A percentile compares a stretch with the other conserved stretches of the same genome.
Evolutionary conservation across 2,888 invertebrate genomes (phyloP).

Genomic region (Diaphora mendica): DNA sequence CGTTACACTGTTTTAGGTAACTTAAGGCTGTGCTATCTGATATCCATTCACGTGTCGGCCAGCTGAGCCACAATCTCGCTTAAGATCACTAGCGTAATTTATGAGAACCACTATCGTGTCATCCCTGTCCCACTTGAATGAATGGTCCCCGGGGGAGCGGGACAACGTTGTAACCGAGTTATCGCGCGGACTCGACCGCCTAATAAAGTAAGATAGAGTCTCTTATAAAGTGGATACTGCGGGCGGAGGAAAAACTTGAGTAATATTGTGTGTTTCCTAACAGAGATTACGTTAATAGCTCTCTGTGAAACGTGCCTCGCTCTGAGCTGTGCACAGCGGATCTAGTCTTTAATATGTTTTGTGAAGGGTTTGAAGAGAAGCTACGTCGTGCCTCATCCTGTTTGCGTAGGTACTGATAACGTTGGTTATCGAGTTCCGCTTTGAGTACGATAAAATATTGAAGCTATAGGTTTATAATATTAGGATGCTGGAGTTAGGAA

Average conservation of each 20-base stretch:
- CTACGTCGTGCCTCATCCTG: background rate
- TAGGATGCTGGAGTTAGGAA: background rate
- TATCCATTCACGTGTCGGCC: slow-evolving; percentile 2
- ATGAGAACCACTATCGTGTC: slow-evolving; percentile 35
- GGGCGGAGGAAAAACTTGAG: slow-evolving; percentile 44
- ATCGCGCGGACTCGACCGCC: slow-evolving; percentile 34
- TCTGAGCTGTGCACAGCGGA: slow-evolving; percentile 19
- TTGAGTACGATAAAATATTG: background rate
- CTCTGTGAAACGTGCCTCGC: slow-evolving; percentile 25
- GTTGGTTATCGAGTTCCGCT: background rate
- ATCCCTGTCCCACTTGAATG: slow-evolving; percentile 34
- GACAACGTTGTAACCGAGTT: slow-evolving; percentile 32
- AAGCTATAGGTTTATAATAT: background rate
- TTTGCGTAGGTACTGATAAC: background rate
- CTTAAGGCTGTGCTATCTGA: slow-evolving; percentile 7
- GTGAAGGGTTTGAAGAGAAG: background rate
- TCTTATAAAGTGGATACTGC: slow-evolving; percentile 43
- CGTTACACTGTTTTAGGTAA: background rate
- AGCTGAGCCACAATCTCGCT: slow-evolving; percentile 16
- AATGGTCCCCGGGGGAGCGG: slow-evolving; percentile 21
- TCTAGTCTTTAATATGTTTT: background rate
- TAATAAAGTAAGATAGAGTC: slow-evolving; percentile 53
- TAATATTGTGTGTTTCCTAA: slow-evolving; percentile 47
- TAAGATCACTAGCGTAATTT: slow-evolving; percentile 32
- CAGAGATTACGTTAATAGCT: slow-evolving; percentile 45